Evolutionary conservation across 2,113 vertebrate species (phyloP).

Genomic region (Oryctolagus cuniculus): DNA sequence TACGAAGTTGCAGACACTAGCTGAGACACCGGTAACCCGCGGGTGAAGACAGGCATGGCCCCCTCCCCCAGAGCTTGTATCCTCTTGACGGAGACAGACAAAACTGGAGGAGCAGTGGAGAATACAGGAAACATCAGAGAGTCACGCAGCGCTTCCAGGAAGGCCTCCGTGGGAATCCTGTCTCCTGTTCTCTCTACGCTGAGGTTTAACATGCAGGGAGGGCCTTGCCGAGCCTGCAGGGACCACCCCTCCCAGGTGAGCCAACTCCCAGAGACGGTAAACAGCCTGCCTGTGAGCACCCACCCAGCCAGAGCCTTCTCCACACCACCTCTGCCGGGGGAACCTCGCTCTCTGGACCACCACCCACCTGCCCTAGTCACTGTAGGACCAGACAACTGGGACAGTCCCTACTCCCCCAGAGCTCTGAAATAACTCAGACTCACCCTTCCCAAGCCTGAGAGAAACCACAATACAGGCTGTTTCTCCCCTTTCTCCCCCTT

Average conservation of each 20-base stretch:
- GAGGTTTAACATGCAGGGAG: background rate
- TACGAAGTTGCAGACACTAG: background rate
- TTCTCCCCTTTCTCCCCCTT: background rate
- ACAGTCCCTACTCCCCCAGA: background rate
- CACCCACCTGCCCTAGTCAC: background rate
- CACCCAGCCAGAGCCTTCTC: background rate
- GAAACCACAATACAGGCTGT: background rate
- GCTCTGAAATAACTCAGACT: background rate
- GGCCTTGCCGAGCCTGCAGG: background rate
- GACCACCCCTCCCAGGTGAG: background rate
- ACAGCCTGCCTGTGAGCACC: background rate
- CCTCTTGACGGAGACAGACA: background rate
- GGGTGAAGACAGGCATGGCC: background rate
- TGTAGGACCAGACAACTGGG: too few relatives aligned
- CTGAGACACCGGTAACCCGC: background rate
- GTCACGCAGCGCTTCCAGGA: background rate
- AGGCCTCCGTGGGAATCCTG: background rate
- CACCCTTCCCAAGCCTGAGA: background rate
- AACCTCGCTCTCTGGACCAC: background rate
- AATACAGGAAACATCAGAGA: background rate
- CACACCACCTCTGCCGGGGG: rapidly evolving
- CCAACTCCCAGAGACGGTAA: background rate
- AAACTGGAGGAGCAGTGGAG: background rate
- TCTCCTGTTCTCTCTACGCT: background rate
- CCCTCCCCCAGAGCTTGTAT: background rate